Conservation (phyloP, 1,140 invertebrate species). For the Drosophila rufa region DNA sequence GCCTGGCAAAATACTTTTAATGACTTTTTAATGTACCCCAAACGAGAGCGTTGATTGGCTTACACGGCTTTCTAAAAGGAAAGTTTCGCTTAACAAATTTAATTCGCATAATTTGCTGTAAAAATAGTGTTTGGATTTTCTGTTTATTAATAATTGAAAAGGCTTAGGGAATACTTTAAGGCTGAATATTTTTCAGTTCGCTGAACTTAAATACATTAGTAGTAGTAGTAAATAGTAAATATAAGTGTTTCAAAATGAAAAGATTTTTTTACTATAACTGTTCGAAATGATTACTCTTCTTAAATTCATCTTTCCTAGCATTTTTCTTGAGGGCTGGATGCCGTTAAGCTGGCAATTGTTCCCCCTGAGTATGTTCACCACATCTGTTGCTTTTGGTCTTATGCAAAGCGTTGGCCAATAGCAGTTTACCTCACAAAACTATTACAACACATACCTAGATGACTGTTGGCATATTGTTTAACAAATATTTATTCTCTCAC, state of each 20-base stretch:
- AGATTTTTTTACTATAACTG: neutral
- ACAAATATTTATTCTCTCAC: neutral
- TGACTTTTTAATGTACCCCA: constrained; percentile 27
- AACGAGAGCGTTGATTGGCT: constrained; percentile 16
- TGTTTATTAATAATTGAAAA: neutral
- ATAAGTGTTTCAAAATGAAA: neutral
- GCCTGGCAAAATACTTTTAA: constrained; percentile 9
- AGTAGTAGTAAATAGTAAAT: neutral
- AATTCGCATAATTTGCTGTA: neutral
- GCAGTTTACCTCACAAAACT: constrained; percentile 2
- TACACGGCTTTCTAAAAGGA: neutral
- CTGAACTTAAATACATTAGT: neutral
- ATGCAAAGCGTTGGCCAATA: neutral
- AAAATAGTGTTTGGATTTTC: neutral
- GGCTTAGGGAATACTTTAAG: neutral
- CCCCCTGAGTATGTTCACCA: no score
- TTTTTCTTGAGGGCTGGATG: neutral
- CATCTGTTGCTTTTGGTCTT: constrained; percentile 2
- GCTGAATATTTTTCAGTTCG: neutral
- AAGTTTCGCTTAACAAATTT: neutral
- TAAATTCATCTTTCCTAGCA: neutral
- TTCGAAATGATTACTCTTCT: neutral
- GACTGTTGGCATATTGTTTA: neutral
- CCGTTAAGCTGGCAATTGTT: neutral
- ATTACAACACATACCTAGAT: neutral